A percentile compares a stretch with the other conserved stretches of the same genome.
phyloP scores from a whole-genome alignment of 2,797 vertebrate genomes.

The Phoebastria nigripes region DNA sequence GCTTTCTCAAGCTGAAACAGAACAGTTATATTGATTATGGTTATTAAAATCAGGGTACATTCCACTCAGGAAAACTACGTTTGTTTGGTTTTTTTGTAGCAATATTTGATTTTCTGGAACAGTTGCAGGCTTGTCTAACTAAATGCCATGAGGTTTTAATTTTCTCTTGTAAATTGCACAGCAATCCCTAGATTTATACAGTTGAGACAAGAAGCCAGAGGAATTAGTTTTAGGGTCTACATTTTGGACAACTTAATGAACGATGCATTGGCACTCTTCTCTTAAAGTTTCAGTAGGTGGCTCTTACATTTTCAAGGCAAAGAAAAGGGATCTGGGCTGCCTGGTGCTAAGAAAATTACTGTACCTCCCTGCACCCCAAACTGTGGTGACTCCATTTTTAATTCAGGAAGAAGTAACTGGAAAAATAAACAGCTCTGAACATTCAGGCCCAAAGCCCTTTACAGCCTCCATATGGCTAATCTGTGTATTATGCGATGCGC shows the following conservation, averaged over 20 bases:
- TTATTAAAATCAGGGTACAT: conserved; percentile 16
- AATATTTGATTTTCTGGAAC: conserved; percentile 22
- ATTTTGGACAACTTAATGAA: not conserved
- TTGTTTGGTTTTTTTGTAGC: not conserved
- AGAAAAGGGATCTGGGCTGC: not conserved
- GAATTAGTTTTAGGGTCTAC: not conserved
- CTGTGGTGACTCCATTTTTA: not conserved
- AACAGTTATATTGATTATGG: conserved; percentile 30
- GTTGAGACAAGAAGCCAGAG: conserved; percentile 2
- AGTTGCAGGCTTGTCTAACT: conserved; percentile 21
- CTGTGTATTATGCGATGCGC: not conserved
- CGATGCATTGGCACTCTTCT: not conserved
- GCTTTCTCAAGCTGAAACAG: conserved; percentile 11
- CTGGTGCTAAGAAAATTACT: not conserved
- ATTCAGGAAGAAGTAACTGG: not conserved
- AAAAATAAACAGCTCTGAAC: not conserved
- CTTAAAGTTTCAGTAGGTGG: not conserved
- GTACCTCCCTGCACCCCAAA: not conserved
- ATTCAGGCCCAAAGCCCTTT: not conserved
- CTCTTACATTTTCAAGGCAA: not conserved
- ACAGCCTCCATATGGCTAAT: conserved; percentile 18
- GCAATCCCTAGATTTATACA: not conserved
- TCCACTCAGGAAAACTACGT: not conserved
- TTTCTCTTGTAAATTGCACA: conserved; percentile 9
- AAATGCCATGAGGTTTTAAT: conserved; percentile 33